Evolutionary conservation across 2,113 vertebrate species (phyloP).

Genomic region (Gnathonemus echidnorhynchus): DNA sequence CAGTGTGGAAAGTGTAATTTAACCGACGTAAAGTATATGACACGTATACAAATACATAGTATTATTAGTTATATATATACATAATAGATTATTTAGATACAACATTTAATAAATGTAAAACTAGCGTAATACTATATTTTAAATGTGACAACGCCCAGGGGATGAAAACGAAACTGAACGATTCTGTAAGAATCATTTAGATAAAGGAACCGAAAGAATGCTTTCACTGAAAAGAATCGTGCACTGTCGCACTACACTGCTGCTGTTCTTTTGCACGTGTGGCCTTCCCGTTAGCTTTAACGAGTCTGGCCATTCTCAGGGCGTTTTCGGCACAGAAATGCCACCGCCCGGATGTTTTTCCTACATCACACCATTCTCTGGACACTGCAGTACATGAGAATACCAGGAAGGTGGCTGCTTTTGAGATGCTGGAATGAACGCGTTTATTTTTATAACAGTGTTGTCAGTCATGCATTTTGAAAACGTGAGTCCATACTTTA

Average conservation of each 20-base stretch:
- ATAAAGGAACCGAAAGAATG: background rate
- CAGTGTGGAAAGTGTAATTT: background rate
- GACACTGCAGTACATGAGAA: background rate
- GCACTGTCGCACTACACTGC: background rate
- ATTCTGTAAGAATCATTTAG: background rate
- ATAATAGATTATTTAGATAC: background rate
- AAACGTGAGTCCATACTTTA: background rate
- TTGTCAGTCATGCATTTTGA: background rate
- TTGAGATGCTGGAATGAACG: background rate
- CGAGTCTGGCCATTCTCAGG: background rate
- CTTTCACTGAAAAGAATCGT: background rate
- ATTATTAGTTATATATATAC: background rate
- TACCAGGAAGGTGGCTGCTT: background rate
- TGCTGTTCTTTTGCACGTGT: background rate
- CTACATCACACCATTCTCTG: background rate
- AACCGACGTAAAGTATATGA: background rate
- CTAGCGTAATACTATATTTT: background rate
- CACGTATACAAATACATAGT: background rate
- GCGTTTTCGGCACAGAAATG: background rate
- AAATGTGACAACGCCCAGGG: background rate
- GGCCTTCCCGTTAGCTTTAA: background rate
- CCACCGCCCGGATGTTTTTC: background rate
- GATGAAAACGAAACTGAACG: background rate
- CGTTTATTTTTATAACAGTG: background rate
- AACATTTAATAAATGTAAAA: background rate